Conservation (phyloP, 2,888 invertebrate species). For the Periphyllus acericola region DNA sequence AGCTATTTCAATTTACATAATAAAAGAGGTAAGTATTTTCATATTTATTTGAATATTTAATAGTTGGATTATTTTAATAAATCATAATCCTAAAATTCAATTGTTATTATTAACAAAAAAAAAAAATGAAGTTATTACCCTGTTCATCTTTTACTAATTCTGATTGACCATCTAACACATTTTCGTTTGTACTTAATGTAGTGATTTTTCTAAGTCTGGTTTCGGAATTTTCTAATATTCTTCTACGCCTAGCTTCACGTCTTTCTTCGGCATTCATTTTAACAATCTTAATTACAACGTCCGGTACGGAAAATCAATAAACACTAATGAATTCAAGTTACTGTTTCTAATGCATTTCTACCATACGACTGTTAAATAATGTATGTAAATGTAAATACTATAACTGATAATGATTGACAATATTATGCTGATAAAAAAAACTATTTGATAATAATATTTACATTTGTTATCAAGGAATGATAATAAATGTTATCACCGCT, state of each 20-base stretch:
- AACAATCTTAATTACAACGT: neutral
- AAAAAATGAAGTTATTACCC: neutral
- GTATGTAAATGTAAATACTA: no score
- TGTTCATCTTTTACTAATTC: neutral
- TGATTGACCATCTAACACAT: neutral
- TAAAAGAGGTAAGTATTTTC: neutral
- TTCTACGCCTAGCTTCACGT: constrained; percentile 60
- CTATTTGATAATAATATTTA: no score
- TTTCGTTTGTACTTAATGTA: neutral
- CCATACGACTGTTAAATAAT: no score
- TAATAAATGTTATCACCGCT: no score
- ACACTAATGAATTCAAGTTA: constrained; percentile 23
- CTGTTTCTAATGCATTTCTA: neutral
- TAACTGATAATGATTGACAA: no score
- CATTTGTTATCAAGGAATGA: no score
- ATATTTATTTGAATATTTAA: neutral
- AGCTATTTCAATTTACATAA: neutral
- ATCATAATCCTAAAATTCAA: neutral
- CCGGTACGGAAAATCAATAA: neutral
- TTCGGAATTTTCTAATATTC: constrained; percentile 63
- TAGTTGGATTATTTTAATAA: neutral
- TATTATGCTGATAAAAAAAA: no score
- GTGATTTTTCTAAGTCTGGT: constrained; percentile 61
- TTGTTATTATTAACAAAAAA: neutral
- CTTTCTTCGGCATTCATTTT: constrained; percentile 46